phyloP scores from a whole-genome alignment of 2,888 invertebrate genomes.

The Prosapia bicincta region DNA sequence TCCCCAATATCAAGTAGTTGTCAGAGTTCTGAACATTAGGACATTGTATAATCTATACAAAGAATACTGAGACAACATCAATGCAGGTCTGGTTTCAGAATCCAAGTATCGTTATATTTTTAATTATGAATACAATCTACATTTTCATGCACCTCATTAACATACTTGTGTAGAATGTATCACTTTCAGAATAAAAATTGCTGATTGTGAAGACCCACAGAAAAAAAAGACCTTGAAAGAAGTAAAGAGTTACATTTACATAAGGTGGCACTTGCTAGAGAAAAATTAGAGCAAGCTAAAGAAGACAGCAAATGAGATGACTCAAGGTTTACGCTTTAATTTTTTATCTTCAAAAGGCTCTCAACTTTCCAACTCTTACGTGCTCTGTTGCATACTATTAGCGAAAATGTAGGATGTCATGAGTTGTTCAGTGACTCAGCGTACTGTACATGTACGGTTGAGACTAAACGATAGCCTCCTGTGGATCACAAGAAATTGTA shows the following conservation, averaged over 20 bases:
- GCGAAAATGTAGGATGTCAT: constrained; percentile 18
- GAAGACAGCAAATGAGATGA: constrained; percentile 4
- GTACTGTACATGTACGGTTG: constrained; percentile 15
- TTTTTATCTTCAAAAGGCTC: constrained; percentile 24
- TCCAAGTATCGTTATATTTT: constrained; percentile 35
- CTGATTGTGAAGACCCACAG: too few species aligned
- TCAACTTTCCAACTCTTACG: too few species aligned
- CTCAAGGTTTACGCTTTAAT: constrained; percentile 15
- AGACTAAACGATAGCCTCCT: constrained; percentile 5
- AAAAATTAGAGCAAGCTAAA: constrained; percentile 4
- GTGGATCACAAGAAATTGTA: constrained; percentile 19
- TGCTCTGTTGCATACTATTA: too few species aligned
- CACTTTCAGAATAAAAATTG: constrained; percentile 27
- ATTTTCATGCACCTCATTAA: constrained; percentile 33
- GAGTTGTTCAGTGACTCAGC: not conserved
- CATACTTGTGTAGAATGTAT: constrained; percentile 33
- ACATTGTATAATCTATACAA: constrained; percentile 4
- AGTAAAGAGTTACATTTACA: constrained; percentile 11
- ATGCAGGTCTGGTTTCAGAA: constrained; percentile 24
- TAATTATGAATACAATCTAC: too few species aligned
- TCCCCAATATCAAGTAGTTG: not conserved
- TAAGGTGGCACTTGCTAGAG: constrained; percentile 9
- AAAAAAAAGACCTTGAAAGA: constrained; percentile 3
- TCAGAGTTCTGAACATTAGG: not conserved
- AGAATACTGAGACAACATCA: constrained; percentile 11